Evolutionary conservation across 2,113 vertebrate species (phyloP), one percentile per base, ranked within the genome.

Genomic region (Hiodon tergisus): DNA sequence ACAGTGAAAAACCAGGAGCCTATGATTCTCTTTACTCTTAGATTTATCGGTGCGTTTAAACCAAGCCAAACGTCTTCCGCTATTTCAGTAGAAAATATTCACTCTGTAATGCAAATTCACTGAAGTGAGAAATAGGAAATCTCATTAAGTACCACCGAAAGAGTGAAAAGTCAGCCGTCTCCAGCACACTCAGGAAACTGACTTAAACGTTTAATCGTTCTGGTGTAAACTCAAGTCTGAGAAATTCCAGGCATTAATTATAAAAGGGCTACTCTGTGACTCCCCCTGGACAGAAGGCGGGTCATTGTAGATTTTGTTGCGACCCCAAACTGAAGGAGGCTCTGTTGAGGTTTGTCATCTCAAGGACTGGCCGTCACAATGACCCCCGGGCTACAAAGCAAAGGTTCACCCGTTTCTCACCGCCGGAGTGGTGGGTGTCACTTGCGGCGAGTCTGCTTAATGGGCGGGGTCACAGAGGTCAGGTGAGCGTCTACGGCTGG

Each of bases 71-170:
- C 5, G 67, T 17, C 66, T 47, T 31, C 16, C 75, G 60, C 79
- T 77, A 78, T 78, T 81, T 62, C 61, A 78, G 79, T 14, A 62
- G 72, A 77, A 74, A 31, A 73, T 31, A 81, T 71, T 71, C 76
- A 72, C 48, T 78, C 73, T 67, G 76, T 71, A 76, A 66, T 76
- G 78, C 74, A 78, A 82, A 83, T 47, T 60, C 75, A 75, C 79
- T 85, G 77, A 76, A 61, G 73, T 71, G 78, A 53, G 51, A 67
- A 72, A 77, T 70, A 74, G 75, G 76, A 84, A 81, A 77, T 81
- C 79, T 75, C 78, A 81, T 86, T 85, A 82, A 59, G 8, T 54
- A 74, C 76, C 73, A 74, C 67, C 79, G 78, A 80, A 75, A 5
- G 67, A 76, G 71, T 55, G 48, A 67, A 1, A 31, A 78, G 75